Evolutionary conservation across 1,140 invertebrate species (phyloP).

Genomic region (Pygmarrhopalites habei): DNA sequence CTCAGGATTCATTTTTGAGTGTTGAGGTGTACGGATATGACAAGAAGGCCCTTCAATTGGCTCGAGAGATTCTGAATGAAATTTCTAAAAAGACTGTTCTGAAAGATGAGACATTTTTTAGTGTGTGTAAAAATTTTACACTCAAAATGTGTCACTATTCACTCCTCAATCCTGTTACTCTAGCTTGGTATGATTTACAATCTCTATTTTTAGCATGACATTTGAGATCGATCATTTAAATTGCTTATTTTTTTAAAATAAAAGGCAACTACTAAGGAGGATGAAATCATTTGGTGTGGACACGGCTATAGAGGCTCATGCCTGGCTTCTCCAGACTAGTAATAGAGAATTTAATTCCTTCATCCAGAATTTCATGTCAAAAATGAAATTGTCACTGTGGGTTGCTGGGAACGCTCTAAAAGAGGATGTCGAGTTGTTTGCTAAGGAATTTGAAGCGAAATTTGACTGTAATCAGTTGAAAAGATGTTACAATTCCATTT

Average conservation of each 20-base stretch:
- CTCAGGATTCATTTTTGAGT: no score
- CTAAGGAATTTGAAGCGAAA: background rate
- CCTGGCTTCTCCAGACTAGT: background rate
- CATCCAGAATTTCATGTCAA: background rate
- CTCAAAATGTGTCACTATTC: background rate
- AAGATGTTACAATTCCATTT: background rate
- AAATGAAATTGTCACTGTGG: background rate
- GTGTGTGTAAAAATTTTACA: background rate
- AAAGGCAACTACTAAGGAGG: background rate
- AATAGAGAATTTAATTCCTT: background rate
- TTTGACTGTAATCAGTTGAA: background rate
- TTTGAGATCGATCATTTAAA: no score
- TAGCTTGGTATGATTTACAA: constrained; percentile 5
- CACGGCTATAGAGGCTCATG: background rate
- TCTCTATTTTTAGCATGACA: no score
- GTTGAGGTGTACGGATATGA: constrained; percentile 4
- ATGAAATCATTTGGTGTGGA: background rate
- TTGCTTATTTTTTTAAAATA: background rate
- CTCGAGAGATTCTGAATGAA: background rate
- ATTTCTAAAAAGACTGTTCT: background rate
- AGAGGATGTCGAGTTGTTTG: background rate
- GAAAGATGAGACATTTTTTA: background rate
- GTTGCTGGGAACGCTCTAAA: background rate
- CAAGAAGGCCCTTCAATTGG: background rate
- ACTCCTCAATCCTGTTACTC: background rate